These are phyloP conservation scores for Platichthys flesus DNA, from an alignment of 2,113 vertebrate species.

Conservation along the genomic window DNA sequence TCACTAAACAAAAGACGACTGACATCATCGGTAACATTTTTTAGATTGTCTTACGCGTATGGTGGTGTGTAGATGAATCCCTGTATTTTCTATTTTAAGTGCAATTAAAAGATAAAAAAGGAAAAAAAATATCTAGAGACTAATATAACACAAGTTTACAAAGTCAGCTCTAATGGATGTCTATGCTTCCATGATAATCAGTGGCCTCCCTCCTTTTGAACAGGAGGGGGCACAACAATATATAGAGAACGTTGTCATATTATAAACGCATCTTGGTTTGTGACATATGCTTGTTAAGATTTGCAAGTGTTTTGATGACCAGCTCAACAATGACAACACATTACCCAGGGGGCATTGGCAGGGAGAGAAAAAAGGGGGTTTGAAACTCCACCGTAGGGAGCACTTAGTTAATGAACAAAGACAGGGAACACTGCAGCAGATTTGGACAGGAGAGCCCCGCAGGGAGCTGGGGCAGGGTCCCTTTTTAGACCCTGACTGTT, in stretches of 20 bases:
- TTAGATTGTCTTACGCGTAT: slow-evolving; percentile 27
- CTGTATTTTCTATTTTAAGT: slow-evolving; percentile 55
- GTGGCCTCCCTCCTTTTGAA: slow-evolving; percentile 29
- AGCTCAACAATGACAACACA: slow-evolving; percentile 49
- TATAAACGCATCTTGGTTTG: slow-evolving; percentile 53
- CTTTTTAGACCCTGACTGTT: slow-evolving; percentile 64
- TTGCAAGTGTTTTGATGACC: slow-evolving; percentile 67
- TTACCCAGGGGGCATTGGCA: slow-evolving; percentile 48
- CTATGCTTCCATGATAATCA: slow-evolving; percentile 37
- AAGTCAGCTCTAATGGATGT: slow-evolving; percentile 26
- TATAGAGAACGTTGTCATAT: slow-evolving; percentile 2
- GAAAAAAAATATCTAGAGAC: slow-evolving; percentile 27
- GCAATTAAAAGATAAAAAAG: slow-evolving; percentile 61
- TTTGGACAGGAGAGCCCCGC: slow-evolving; percentile 68
- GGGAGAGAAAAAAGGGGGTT: slow-evolving; percentile 15
- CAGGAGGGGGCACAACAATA: slow-evolving; percentile 18
- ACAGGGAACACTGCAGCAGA: slow-evolving; percentile 51
- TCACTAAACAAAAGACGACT: slow-evolving; percentile 20
- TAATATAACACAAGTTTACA: slow-evolving; percentile 46
- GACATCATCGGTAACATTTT: slow-evolving; percentile 37
- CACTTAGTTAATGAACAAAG: slow-evolving; percentile 78
- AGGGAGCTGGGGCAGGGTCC: slow-evolving; percentile 60
- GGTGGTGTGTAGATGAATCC: slow-evolving; percentile 21
- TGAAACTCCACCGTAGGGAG: slow-evolving; percentile 44
- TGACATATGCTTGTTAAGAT: slow-evolving; percentile 63